Evolutionary conservation across 2,113 vertebrate genomes (phyloP).

Genomic region (Gymnobelideus leadbeateri): DNA sequence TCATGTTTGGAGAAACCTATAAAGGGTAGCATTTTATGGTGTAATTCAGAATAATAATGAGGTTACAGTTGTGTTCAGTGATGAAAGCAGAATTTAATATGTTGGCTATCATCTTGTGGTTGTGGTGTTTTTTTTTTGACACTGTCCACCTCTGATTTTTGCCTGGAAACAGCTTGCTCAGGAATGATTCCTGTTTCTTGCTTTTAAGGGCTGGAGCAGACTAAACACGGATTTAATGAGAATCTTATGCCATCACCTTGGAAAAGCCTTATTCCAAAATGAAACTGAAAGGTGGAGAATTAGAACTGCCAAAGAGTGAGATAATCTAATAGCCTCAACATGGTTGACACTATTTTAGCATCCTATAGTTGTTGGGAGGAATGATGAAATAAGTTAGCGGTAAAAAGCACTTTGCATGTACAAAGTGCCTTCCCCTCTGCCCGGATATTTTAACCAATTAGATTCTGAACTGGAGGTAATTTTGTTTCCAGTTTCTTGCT

Average conservation of each 20-base stretch:
- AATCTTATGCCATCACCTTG: conserved; percentile 71
- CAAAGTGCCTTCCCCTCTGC: not conserved
- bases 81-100: conserved; percentile 78
- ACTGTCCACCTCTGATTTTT: conserved; percentile 70
- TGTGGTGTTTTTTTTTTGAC: conserved; percentile 49
- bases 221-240: conserved; percentile 68
- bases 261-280: conserved; percentile 56
- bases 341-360: not conserved
- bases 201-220: conserved; percentile 52
- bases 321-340: not conserved
- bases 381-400: not conserved
- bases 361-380: not conserved
- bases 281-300: conserved; percentile 52
- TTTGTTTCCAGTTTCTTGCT: not conserved
- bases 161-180: conserved; percentile 55
- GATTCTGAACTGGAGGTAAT: not conserved
- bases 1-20: conserved; percentile 73
- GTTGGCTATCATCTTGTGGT: conserved; percentile 62
- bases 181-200: conserved; percentile 58
- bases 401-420: conserved; percentile 10
- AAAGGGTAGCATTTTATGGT: conserved; percentile 75
- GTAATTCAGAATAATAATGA: conserved; percentile 81
- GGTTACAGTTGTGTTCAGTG: conserved; percentile 74
- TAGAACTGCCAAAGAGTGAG: conserved; percentile 26
- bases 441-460: conserved; percentile 17